These are phyloP conservation scores for Hemibagrus wyckioides DNA, from an alignment of 2,113 vertebrate species.

Conservation along the genomic window DNA sequence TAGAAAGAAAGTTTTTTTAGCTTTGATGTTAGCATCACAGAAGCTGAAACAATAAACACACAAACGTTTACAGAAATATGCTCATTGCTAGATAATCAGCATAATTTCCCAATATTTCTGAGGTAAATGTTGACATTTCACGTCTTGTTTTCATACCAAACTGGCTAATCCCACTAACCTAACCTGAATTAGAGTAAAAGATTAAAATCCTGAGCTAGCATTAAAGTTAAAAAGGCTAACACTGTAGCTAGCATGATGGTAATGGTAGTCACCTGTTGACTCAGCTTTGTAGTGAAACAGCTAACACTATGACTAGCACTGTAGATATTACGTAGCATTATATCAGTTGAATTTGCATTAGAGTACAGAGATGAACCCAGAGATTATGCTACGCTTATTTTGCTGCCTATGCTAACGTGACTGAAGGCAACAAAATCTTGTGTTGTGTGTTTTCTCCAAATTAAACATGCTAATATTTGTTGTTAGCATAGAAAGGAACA, in stretches of 20 bases:
- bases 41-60: background rate
- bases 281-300: background rate
- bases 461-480: background rate
- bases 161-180: background rate
- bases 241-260: background rate
- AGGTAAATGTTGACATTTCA: background rate
- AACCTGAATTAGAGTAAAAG: background rate
- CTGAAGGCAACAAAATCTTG: background rate
- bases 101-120: background rate
- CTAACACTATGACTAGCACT: background rate
- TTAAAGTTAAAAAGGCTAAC: background rate
- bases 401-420: background rate
- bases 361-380: background rate
- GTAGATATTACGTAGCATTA: background rate
- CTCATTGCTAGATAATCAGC: background rate
- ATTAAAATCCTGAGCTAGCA: background rate
- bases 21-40: background rate
- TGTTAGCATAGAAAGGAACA: background rate
- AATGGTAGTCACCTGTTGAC: background rate
- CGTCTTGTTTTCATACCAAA: background rate
- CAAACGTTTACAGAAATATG: background rate
- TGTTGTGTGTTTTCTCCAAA: background rate
- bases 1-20: background rate
- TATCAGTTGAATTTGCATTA: background rate
- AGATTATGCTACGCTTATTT: background rate